A percentile compares a stretch with the other conserved stretches of the same genome.
phyloP scores from a whole-genome alignment of 1,140 invertebrate species.

The Heterodera schachtii region DNA sequence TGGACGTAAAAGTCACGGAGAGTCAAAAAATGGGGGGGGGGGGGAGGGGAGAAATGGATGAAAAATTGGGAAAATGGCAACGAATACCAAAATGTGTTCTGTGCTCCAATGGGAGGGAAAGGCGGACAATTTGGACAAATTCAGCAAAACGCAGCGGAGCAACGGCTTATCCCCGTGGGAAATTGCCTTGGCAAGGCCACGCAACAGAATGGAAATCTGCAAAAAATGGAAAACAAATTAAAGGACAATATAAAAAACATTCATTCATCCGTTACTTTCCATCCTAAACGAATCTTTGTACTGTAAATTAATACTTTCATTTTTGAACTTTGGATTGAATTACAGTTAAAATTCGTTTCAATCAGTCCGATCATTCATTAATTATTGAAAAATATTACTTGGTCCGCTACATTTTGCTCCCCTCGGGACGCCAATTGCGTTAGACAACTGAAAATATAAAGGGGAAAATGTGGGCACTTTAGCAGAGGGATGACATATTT shows the following conservation, averaged over 20 bases:
- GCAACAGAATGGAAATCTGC: constrained; percentile 32
- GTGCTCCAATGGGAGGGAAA: constrained; percentile 43
- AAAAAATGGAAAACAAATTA: constrained; percentile 18
- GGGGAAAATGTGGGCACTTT: background rate
- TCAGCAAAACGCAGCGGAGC: constrained; percentile 33
- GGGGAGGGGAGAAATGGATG: constrained; percentile 25
- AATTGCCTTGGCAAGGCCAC: constrained; percentile 22
- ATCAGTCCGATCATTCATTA: too few relatives aligned
- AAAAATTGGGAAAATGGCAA: constrained; percentile 22
- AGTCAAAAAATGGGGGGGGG: constrained; percentile 1
- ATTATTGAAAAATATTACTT: constrained; percentile 30
- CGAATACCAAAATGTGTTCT: constrained; percentile 35
- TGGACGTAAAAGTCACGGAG: constrained; percentile 36
- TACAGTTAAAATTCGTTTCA: too few relatives aligned
- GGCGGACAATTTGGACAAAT: constrained; percentile 37
- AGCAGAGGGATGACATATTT: too few relatives aligned
- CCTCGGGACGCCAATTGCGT: constrained; percentile 43
- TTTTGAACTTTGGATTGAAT: too few relatives aligned
- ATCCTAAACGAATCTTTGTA: too few relatives aligned
- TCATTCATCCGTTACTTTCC: too few relatives aligned
- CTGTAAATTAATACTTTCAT: too few relatives aligned
- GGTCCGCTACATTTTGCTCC: constrained; percentile 36
- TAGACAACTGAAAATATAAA: constrained; percentile 24
- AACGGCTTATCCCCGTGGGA: constrained; percentile 8
- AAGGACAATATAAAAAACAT: background rate